Percentiles rank a stretch among this genome's conserved stretches.
These are phyloP conservation scores for Mya arenaria DNA, from an alignment of 1,140 invertebrate species.

Conservation along the genomic window DNA sequence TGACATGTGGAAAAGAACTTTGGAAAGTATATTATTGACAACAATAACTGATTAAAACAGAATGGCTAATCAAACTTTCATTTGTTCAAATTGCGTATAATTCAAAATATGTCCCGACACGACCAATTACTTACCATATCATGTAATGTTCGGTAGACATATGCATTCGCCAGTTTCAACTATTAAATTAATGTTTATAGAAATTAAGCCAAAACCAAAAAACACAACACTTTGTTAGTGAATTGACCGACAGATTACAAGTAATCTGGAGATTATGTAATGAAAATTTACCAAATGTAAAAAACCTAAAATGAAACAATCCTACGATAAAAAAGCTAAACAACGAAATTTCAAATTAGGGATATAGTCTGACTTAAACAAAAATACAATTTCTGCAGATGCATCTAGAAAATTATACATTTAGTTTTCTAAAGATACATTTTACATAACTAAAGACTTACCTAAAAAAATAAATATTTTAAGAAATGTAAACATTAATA, in stretches of 20 bases:
- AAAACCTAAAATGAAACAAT: background rate
- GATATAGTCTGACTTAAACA: conserved; percentile 38
- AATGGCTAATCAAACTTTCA: background rate
- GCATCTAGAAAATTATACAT: conserved; percentile 43
- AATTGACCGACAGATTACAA: background rate
- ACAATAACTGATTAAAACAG: background rate
- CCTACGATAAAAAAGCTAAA: conserved; percentile 24
- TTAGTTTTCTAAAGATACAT: conserved; percentile 32
- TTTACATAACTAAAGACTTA: conserved; percentile 55
- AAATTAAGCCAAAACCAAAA: background rate
- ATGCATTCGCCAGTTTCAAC: background rate
- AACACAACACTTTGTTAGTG: background rate
- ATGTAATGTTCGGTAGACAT: background rate
- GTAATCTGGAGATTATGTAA: background rate
- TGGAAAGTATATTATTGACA: background rate
- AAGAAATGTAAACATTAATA: background rate
- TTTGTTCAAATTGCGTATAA: background rate
- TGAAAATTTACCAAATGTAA: background rate
- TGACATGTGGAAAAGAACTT: background rate
- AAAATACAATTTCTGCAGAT: conserved; percentile 19
- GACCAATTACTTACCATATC: background rate
- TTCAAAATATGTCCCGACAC: background rate
- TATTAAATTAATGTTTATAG: background rate
- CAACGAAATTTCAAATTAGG: conserved; percentile 28
- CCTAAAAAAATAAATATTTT: conserved; percentile 45